Evolutionary conservation across 1,140 invertebrate genomes (phyloP).

Genomic region (Trissolcus basalis): DNA sequence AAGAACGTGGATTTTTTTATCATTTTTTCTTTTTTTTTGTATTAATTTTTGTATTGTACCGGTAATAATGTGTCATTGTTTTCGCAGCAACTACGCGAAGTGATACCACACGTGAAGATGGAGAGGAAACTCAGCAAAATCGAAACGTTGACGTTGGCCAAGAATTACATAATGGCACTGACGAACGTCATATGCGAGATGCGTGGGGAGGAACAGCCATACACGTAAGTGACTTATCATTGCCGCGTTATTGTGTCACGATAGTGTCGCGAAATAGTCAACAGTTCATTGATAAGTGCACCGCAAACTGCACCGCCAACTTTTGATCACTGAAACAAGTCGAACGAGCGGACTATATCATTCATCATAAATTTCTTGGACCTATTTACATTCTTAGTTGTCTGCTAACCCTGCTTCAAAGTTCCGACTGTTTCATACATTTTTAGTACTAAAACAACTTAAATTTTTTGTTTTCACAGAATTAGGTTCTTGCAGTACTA

Average conservation of each 20-base stretch:
- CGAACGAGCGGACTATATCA: no score
- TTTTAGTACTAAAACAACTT: no score
- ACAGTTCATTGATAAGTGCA: slow-evolving; percentile 34
- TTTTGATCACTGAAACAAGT: not conserved
- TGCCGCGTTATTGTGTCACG: slow-evolving; percentile 33
- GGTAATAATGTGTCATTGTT: slow-evolving; percentile 11
- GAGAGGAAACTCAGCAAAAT: slow-evolving; percentile 91
- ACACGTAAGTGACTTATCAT: slow-evolving; percentile 74
- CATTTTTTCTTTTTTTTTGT: slow-evolving; percentile 11
- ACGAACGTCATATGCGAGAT: slow-evolving; percentile 91
- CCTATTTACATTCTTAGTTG: no score
- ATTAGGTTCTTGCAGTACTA: no score
- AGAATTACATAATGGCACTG: slow-evolving; percentile 93
- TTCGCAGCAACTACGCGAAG: slow-evolving; percentile 85
- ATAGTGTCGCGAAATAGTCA: slow-evolving; percentile 38
- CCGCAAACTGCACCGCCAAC: not conserved
- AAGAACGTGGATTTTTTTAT: not conserved
- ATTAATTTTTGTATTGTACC: not conserved
- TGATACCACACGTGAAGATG: slow-evolving; percentile 91
- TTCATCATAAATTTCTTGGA: no score
- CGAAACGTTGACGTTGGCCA: slow-evolving; percentile 90
- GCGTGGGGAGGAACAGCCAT: slow-evolving; percentile 82
- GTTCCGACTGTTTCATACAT: no score
- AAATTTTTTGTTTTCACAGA: no score
- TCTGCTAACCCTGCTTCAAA: no score